These are phyloP conservation scores for Gadopsis bispinosus DNA, from an alignment of 2,797 vertebrate genomes.

Conservation along the genomic window DNA sequence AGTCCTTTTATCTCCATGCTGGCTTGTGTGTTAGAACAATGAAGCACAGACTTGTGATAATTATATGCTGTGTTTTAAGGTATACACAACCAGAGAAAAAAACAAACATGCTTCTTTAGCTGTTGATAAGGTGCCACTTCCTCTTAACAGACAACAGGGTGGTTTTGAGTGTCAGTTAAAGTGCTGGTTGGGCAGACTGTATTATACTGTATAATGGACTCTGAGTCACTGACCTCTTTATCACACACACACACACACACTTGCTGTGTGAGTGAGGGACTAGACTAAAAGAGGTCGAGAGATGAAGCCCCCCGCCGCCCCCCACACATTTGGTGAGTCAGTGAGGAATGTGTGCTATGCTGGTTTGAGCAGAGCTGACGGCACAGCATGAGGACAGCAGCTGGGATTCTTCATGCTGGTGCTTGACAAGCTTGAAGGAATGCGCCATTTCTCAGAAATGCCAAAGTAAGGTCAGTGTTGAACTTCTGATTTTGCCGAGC, in stretches of 20 bases:
- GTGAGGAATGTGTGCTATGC: slow-evolving; percentile 78
- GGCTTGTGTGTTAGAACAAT: slow-evolving; percentile 24
- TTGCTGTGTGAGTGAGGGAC: slow-evolving; percentile 15
- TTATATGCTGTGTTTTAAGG: background rate
- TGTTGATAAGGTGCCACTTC: background rate
- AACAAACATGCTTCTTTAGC: background rate
- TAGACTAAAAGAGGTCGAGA: slow-evolving; percentile 34
- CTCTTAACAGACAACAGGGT: background rate
- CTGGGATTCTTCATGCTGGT: slow-evolving; percentile 72
- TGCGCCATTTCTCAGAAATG: slow-evolving; percentile 45
- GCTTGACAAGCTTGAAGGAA: slow-evolving; percentile 68
- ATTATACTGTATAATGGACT: slow-evolving; percentile 57
- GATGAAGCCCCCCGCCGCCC: slow-evolving; percentile 26
- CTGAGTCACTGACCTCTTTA: slow-evolving; percentile 69
- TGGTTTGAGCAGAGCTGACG: slow-evolving; percentile 56
- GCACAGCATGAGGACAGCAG: slow-evolving; percentile 68
- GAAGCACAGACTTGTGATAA: background rate
- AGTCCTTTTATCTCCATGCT: slow-evolving; percentile 30
- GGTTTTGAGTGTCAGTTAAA: slow-evolving; percentile 52
- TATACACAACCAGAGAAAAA: background rate
- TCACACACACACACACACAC: slow-evolving; percentile 30
- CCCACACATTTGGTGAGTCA: slow-evolving; percentile 72
- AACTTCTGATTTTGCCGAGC: slow-evolving; percentile 13
- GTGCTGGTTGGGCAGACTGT: slow-evolving; percentile 8
- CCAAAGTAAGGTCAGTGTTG: slow-evolving; percentile 35